These are phyloP conservation scores for Entomyzon cyanotis DNA, from an alignment of 2,113 vertebrate genomes.

Conservation along the genomic window DNA sequence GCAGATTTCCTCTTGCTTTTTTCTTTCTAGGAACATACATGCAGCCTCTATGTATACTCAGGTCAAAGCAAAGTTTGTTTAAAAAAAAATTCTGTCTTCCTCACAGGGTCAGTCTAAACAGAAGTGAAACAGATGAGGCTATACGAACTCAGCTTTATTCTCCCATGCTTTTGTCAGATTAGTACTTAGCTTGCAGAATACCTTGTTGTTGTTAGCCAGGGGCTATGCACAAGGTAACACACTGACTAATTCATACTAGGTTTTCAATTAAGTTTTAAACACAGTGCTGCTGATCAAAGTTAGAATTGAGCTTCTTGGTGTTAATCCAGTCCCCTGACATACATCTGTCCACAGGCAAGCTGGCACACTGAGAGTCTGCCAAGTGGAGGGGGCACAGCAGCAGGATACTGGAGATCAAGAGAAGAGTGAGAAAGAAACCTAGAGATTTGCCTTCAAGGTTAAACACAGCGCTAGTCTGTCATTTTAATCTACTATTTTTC, in stretches of 20 bases:
- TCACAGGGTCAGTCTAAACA: background rate
- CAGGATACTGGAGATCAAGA: background rate
- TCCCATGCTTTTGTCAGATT: background rate
- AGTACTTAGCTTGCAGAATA: background rate
- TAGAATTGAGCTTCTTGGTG: background rate
- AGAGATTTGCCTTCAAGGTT: background rate
- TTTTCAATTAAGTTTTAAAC: background rate
- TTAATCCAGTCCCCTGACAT: background rate
- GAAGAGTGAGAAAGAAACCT: background rate
- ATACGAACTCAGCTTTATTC: background rate
- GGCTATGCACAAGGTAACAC: background rate
- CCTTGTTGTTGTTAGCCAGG: background rate
- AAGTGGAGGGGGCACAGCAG: background rate
- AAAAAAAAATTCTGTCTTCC: background rate
- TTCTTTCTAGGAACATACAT: background rate
- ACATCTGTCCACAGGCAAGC: background rate
- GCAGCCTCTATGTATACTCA: background rate
- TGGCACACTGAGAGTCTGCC: background rate
- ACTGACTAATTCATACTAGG: background rate
- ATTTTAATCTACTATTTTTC: background rate
- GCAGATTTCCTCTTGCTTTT: background rate
- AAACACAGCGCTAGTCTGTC: background rate
- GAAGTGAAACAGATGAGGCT: fast-evolving
- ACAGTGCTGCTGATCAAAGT: background rate
- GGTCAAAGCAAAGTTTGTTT: background rate